A percentile compares a stretch with the other conserved stretches of the same genome.
Conservation (phyloP, 1,140 invertebrate species). For the Drosophila pruinosa region DNA sequence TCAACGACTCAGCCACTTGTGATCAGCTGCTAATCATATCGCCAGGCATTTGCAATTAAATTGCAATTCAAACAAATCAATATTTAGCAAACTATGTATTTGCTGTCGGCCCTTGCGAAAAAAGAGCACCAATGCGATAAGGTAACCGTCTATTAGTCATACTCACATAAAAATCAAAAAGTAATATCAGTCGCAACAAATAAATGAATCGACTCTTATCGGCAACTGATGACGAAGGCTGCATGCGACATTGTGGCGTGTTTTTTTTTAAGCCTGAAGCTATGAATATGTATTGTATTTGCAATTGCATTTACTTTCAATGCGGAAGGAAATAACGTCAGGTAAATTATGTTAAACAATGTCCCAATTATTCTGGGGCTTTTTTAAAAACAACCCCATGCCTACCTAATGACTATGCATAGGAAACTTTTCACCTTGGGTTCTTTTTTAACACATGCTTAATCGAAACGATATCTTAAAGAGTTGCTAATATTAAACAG, state of each 20-base stretch:
- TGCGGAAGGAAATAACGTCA: no score
- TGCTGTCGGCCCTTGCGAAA: conserved; percentile 1
- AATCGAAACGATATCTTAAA: background rate
- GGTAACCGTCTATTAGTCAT: conserved; percentile 50
- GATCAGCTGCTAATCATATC: conserved; percentile 8
- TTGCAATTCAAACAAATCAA: conserved; percentile 11
- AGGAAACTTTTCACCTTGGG: no score
- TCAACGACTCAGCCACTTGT: conserved; percentile 17
- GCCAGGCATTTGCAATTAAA: conserved; percentile 8
- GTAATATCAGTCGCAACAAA: background rate
- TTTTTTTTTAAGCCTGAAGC: no score
- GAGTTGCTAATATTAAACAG: background rate
- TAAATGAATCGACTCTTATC: conserved; percentile 33
- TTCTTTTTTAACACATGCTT: background rate
- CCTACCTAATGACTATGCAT: no score
- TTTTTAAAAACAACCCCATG: no score
- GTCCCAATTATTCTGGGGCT: no score
- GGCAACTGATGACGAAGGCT: background rate
- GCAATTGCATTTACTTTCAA: no score
- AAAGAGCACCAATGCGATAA: conserved; percentile 16
- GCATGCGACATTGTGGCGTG: conserved; percentile 16
- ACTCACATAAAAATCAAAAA: conserved; percentile 3
- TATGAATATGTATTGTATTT: no score
- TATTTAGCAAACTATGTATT: background rate
- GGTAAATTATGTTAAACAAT: no score